These are phyloP conservation scores for Himalopsyche japonica DNA, from an alignment of 2,888 invertebrate genomes.

Conservation along the genomic window DNA sequence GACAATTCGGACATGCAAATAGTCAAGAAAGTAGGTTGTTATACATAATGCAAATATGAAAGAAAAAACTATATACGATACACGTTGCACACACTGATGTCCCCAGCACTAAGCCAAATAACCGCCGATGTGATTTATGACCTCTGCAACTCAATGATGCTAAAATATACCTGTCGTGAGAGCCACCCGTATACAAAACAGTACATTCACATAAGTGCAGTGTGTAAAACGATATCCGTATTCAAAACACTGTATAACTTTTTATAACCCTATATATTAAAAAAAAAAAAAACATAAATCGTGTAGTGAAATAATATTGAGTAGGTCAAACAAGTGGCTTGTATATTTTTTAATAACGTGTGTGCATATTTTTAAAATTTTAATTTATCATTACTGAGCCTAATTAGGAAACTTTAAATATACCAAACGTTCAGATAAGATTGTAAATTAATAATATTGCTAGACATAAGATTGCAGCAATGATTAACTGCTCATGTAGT, in stretches of 20 bases:
- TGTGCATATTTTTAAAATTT: neutral
- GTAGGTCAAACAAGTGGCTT: neutral
- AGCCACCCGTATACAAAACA: too few relatives aligned
- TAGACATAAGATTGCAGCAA: neutral
- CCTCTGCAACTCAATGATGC: too few relatives aligned
- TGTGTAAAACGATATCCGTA: neutral
- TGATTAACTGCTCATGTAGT: neutral
- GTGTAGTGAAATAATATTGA: neutral
- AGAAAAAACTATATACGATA: too few relatives aligned
- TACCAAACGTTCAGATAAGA: neutral
- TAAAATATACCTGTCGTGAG: too few relatives aligned
- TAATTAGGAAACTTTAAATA: neutral
- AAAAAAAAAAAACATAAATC: neutral
- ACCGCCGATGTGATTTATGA: too few relatives aligned
- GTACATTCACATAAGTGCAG: too few relatives aligned
- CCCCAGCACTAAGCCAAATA: too few relatives aligned
- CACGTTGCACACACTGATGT: too few relatives aligned
- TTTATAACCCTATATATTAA: neutral
- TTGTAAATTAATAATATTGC: neutral
- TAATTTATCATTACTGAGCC: neutral
- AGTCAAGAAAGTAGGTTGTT: too few relatives aligned
- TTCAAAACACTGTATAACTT: neutral
- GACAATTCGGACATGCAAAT: too few relatives aligned
- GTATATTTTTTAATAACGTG: neutral
- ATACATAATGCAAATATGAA: too few relatives aligned